Evolutionary conservation across 1,140 invertebrate genomes (phyloP), one percentile per base, ranked within the genome.

Genomic region (Drosophila setifemur): DNA sequence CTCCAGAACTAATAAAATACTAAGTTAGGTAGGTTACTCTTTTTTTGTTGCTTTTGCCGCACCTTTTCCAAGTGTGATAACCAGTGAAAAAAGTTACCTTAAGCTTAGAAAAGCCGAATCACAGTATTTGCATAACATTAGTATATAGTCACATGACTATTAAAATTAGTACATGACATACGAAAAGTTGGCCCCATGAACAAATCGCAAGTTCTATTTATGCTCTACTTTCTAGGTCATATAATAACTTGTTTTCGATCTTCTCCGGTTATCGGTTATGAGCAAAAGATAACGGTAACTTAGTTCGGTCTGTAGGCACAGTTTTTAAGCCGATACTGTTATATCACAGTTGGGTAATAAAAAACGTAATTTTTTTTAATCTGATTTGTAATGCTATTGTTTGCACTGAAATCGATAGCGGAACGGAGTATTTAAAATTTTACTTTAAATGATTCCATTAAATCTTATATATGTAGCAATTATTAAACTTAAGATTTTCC

Each of bases 241-340:
- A 61, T 58, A 61, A 44, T 37, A 61, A 35, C n/a, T 25, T 43
- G 37, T 58, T 58, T 43, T 43, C 57, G 57, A 61, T 61, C 57
- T 61, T 21, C 14, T 5, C 9, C 52, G 35, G 39, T 58, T 31
- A 61, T 58, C 57, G 52, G 16, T 14, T 14, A 53, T 16, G 37
- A 58, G 4, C 35, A 43, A 26, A 43, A 61, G 57, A 61, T 61
- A 61, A 61, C 37, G 21, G 19, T 16, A n/a, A 23, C 21, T 61
- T 33, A 39, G 48, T 39, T 9, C 6, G 12, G 5, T 12, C 25
- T 47, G 14, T 9, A n/a, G 7, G 5, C n/a, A n/a, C n/a, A n/a
- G n/a, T n/a, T n/a, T n/a, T n/a, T n/a, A n/a, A n/a, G n/a, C n/a
- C n/a, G 21, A 23, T 37, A 5, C 7, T 58, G 57, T 61, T 61